Base-by-base conservation (phyloP, 2,113 vertebrate species). In the Cololabis saira region DNA sequence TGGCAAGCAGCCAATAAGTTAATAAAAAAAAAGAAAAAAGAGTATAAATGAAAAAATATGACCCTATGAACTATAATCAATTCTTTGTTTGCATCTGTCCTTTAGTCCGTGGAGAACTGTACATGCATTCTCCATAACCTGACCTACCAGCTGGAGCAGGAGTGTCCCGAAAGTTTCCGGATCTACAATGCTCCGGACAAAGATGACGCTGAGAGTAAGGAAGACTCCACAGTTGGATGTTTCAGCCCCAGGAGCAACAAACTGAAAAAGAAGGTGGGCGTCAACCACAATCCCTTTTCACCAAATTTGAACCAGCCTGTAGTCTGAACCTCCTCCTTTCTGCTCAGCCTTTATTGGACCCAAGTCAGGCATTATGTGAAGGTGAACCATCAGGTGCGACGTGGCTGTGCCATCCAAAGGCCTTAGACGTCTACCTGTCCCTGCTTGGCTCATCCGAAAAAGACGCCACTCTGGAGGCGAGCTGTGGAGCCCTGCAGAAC, bases 111-210 rank as follows among this genome's bases (percentile, higher is more conserved):
- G 92, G 97, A 98, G 91, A 98, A 98, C 81, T 98, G 95, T 72
- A 92, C 93, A 64, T 98, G 96, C 37, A 94, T 96, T 80, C 93
- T 99, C 57, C 97, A 98, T 74, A 99, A 99, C 88, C 90, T 99
- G 65, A 95, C 95, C 41, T 99, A 93, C 86, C 93, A 95, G 60
- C 92, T 98, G 91, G 95, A 97, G 45, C 44, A 82, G 0, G 97
- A 98, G 82, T 90, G 90, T 60, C 93, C 95, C 10, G 87, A 91
- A 52, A 92, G 89, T 76, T 96, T 97, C 86, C 84, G 67, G 17
- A 86, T 87, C 47, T 86, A 93, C 63, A 76, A 5, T 63, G 84
- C 67, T 82, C 79, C 1, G 3, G 76, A 44, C 77, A 87, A 14
- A 69, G 78, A 0, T 0, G 16, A 66, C 0, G 5, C 48, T 5